A percentile compares a stretch with the other conserved stretches of the same genome.
Conservation (phyloP, 2,797 vertebrate species). For the Parauchenoglanis ngamensis region DNA sequence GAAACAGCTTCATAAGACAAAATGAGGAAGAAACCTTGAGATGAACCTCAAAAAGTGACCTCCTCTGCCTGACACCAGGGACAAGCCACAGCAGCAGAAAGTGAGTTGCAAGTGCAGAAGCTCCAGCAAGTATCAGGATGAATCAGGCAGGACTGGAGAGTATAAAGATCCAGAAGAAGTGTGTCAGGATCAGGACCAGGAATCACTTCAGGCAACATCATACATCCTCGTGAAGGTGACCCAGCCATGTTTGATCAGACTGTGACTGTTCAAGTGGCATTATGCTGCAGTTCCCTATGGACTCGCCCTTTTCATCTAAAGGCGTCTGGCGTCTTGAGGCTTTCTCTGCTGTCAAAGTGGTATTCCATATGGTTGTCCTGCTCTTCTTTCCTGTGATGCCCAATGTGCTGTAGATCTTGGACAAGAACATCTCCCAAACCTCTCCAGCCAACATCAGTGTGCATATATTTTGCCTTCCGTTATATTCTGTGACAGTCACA, state of each 20-base stretch:
- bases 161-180: background rate
- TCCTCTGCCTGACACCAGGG: background rate
- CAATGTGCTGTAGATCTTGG: background rate
- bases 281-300: background rate
- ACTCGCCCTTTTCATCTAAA: background rate
- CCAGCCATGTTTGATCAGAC: background rate
- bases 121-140: background rate
- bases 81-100: background rate
- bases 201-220: background rate
- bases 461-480: background rate
- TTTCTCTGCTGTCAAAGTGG: background rate
- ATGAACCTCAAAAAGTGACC: background rate
- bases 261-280: background rate
- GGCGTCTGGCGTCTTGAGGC: too few relatives aligned
- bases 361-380: too few relatives aligned
- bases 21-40: background rate
- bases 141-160: background rate
- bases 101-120: background rate
- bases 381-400: background rate
- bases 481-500: background rate
- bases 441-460: background rate
- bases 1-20: background rate
- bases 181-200: background rate
- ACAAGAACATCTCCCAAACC: background rate
- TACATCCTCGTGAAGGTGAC: background rate